phyloP scores from a whole-genome alignment of 2,113 vertebrate species.

The Siphamia tubifer region DNA sequence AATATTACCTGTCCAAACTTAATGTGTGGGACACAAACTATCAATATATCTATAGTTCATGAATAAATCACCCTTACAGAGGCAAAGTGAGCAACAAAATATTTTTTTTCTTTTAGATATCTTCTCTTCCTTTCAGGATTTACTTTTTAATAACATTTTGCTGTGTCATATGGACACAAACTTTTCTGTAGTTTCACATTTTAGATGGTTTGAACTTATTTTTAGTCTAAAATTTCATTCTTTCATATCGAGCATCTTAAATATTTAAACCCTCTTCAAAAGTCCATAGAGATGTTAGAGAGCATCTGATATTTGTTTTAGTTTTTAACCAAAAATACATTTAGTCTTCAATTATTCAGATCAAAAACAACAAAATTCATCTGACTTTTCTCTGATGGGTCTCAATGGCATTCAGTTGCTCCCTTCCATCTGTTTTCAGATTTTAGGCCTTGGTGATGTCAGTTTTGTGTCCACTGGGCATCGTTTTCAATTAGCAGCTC shows the following conservation, averaged over 20 bases:
- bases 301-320: neutral
- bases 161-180: no score
- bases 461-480: constrained; percentile 8
- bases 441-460: constrained; percentile 2
- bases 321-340: constrained; percentile 8
- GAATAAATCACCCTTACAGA: no score
- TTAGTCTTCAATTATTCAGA: constrained; percentile 28
- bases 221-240: neutral
- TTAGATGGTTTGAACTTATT: no score
- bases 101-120: no score
- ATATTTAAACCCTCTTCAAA: neutral
- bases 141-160: no score
- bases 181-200: no score
- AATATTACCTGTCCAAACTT: no score
- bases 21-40: no score
- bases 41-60: no score
- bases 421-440: constrained; percentile 3
- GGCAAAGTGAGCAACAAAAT: no score
- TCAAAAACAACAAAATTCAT: constrained; percentile 22
- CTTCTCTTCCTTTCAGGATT: no score
- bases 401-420: neutral
- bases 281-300: neutral
- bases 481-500: constrained; percentile 66
- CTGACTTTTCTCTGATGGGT: neutral
- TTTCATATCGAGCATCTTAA: no score